Evolutionary conservation across 2,888 invertebrate genomes (phyloP).

Genomic region (Caenorhabditis doughertyi): DNA sequence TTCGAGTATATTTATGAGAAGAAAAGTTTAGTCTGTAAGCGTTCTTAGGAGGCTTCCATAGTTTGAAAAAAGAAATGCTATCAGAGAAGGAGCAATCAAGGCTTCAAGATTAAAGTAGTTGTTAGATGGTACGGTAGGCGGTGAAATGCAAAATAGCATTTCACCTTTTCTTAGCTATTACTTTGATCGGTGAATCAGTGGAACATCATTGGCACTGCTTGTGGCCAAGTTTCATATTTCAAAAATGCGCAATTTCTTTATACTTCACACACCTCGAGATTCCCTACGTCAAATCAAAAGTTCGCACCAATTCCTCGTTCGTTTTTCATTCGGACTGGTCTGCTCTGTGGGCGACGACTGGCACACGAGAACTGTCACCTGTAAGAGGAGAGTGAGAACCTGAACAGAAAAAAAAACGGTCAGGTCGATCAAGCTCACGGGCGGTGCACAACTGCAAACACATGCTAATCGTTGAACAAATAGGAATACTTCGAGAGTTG

Average conservation of each 20-base stretch:
- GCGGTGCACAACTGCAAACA: conserved; percentile 47
- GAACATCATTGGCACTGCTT: not conserved
- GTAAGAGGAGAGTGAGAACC: conserved; percentile 31
- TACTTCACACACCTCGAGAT: not conserved
- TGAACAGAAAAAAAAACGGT: conserved; percentile 43
- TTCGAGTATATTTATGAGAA: too few relatives aligned
- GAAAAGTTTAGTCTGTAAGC: too few relatives aligned
- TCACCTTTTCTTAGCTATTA: too few relatives aligned
- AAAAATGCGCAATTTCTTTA: conserved; percentile 11
- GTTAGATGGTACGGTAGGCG: too few relatives aligned
- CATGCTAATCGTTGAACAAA: conserved; percentile 59
- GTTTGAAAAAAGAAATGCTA: too few relatives aligned
- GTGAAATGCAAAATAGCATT: too few relatives aligned
- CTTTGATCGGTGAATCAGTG: too few relatives aligned
- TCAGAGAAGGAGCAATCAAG: too few relatives aligned
- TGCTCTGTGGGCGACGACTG: conserved; percentile 1
- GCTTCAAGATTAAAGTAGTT: too few relatives aligned
- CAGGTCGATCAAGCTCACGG: conserved; percentile 33
- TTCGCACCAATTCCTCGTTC: conserved; percentile 26
- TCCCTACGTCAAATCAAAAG: conserved; percentile 18
- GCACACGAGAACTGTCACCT: conserved; percentile 29
- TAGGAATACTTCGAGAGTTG: conserved; percentile 9
- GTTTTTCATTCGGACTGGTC: conserved; percentile 1
- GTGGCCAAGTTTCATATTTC: conserved; percentile 28
- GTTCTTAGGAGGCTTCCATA: too few relatives aligned